phyloP scores from a whole-genome alignment of 2,113 vertebrate genomes.

The Ptyas mucosa region DNA sequence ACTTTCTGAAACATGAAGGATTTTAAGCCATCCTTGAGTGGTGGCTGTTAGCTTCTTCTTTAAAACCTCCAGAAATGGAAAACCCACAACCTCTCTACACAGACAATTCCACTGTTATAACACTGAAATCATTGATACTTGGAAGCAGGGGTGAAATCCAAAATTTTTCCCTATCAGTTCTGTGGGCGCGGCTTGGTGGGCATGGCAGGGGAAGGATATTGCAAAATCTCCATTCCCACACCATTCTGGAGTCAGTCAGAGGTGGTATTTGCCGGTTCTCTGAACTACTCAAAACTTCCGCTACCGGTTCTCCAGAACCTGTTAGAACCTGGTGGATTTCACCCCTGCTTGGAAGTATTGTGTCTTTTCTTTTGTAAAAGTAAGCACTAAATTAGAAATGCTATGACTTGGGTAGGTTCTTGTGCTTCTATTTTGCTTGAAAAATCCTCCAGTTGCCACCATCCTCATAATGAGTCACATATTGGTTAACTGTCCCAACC shows the following conservation, averaged over 20 bases:
- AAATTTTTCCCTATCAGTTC: no score
- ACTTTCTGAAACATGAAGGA: not conserved
- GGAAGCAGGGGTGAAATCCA: not conserved
- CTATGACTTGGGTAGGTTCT: not conserved
- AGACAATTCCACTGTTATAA: not conserved
- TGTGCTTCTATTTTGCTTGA: not conserved
- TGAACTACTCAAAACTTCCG: no score
- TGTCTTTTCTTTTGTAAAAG: not conserved
- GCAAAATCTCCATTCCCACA: no score
- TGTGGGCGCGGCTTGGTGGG: no score
- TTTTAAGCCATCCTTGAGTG: not conserved
- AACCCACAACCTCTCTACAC: not conserved
- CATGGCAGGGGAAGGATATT: no score
- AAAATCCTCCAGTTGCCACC: not conserved
- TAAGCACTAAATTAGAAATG: not conserved
- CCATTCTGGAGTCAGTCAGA: no score
- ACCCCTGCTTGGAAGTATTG: not conserved
- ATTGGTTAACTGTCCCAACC: not conserved
- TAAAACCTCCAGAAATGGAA: not conserved
- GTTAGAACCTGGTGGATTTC: no score
- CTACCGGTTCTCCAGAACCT: no score
- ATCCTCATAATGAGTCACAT: not conserved
- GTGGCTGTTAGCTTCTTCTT: not conserved
- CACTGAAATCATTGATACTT: not conserved
- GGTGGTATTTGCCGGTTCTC: no score